Conservation (phyloP, 2,888 invertebrate species). For the Leptinotarsa tumamoca region DNA sequence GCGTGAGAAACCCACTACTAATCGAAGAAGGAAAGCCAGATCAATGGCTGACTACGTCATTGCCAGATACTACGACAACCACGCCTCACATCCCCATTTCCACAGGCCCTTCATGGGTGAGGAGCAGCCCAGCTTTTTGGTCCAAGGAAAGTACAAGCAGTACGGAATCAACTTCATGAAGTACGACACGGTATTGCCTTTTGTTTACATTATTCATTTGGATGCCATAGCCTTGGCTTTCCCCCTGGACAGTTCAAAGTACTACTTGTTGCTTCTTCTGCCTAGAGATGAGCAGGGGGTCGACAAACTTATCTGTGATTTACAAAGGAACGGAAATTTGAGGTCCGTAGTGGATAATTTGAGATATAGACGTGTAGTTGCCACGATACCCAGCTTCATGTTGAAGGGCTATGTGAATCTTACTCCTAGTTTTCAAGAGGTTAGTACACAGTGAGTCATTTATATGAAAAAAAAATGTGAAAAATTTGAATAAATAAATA, state of each 20-base stretch:
- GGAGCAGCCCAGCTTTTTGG: conserved; percentile 60
- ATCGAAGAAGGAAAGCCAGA: conserved; percentile 47
- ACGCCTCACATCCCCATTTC: conserved; percentile 3
- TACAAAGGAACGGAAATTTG: conserved; percentile 74
- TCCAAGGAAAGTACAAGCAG: conserved; percentile 67
- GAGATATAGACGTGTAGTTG: conserved; percentile 78
- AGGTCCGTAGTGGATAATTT: conserved; percentile 77
- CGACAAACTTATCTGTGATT: conserved; percentile 73
- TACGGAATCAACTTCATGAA: conserved; percentile 75
- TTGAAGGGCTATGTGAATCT: conserved; percentile 83
- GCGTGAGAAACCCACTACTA: conserved; percentile 21
- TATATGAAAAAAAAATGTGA: not conserved
- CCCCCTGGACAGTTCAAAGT: conserved; percentile 83
- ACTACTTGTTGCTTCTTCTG: conserved; percentile 80
- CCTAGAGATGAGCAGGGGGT: conserved; percentile 74
- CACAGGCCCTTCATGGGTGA: conserved; percentile 51
- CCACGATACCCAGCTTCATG: conserved; percentile 84
- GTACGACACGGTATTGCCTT: conserved; percentile 83
- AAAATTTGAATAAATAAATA: no score
- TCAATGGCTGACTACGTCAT: conserved; percentile 64
- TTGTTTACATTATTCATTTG: conserved; percentile 78
- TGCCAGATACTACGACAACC: conserved; percentile 60
- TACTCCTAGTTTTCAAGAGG: conserved; percentile 85
- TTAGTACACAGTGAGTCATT: conserved; percentile 63
- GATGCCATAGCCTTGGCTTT: conserved; percentile 80